Evolutionary conservation across 2,113 vertebrate genomes (phyloP).

Genomic region (Orycteropus afer): DNA sequence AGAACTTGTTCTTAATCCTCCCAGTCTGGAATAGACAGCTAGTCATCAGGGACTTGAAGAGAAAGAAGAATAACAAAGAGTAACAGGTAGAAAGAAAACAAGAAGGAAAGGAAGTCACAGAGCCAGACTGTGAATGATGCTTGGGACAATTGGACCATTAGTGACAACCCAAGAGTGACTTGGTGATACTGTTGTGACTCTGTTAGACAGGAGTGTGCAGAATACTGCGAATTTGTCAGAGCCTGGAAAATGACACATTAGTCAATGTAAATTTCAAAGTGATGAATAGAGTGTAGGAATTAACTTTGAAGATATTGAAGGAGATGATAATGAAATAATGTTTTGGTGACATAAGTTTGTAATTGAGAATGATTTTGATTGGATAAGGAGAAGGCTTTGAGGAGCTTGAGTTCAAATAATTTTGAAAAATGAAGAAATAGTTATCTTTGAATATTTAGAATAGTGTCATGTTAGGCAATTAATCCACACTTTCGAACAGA

Average conservation of each 20-base stretch:
- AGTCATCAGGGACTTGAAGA: background rate
- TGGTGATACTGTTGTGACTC: background rate
- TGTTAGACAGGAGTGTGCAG: conserved; percentile 2
- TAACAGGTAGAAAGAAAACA: background rate
- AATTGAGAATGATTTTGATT: conserved; percentile 22
- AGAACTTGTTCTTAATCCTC: background rate
- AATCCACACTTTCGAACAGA: background rate
- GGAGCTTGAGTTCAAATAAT: background rate
- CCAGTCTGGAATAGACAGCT: background rate
- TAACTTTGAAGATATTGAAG: conserved; percentile 2
- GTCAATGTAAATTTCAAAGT: background rate
- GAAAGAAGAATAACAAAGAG: background rate
- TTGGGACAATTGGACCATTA: no score
- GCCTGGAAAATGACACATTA: conserved; percentile 37
- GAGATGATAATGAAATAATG: background rate
- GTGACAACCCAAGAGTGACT: background rate
- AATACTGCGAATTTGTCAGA: conserved; percentile 48
- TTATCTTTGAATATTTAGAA: conserved; percentile 17
- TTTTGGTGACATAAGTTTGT: background rate
- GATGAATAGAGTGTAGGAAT: no score
- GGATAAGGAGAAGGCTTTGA: background rate
- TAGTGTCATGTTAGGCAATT: background rate
- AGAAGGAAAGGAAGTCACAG: background rate
- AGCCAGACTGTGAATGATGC: background rate
- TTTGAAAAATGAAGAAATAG: conserved; percentile 2